A percentile compares a stretch with the other conserved stretches of the same genome.
phyloP scores from a whole-genome alignment of 1,140 invertebrate genomes.

The Tribolium castaneum region DNA sequence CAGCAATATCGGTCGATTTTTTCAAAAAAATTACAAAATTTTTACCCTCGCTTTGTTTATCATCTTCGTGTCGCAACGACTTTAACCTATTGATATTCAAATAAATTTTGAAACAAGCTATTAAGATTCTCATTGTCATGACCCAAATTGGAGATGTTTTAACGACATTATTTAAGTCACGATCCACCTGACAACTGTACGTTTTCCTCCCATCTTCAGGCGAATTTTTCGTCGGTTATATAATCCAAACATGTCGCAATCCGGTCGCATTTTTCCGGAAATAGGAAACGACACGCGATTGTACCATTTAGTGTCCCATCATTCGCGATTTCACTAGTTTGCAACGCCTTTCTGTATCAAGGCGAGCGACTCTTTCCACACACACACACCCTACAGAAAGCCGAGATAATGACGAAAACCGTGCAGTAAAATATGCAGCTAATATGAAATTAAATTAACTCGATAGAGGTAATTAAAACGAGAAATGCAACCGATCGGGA shows the following conservation, averaged over 20 bases:
- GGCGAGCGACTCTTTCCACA: constrained; percentile 9
- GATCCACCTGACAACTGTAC: constrained; percentile 4
- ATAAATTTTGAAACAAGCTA: constrained; percentile 28
- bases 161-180: constrained; percentile 38
- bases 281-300: constrained; percentile 12
- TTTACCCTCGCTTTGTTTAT: not conserved
- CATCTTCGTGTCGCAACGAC: constrained; percentile 15
- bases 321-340: not conserved
- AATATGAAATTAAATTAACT: constrained; percentile 29
- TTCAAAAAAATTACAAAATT: not conserved
- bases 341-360: constrained; percentile 7
- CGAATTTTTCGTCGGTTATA: not conserved
- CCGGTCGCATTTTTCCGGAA: not conserved
- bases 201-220: not conserved
- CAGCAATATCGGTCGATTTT: not conserved
- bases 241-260: not conserved
- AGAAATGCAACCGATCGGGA: constrained; percentile 9
- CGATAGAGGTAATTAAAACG: constrained; percentile 10
- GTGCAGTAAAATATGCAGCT: constrained; percentile 24
- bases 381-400: constrained; percentile 9
- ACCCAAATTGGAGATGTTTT: constrained; percentile 36
- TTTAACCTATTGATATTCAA: constrained; percentile 34
- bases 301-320: constrained; percentile 1
- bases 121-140: constrained; percentile 42
- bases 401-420: constrained; percentile 25